phyloP scores from a whole-genome alignment of 2,888 invertebrate species.

The Marasmarcha lunaedactyla region DNA sequence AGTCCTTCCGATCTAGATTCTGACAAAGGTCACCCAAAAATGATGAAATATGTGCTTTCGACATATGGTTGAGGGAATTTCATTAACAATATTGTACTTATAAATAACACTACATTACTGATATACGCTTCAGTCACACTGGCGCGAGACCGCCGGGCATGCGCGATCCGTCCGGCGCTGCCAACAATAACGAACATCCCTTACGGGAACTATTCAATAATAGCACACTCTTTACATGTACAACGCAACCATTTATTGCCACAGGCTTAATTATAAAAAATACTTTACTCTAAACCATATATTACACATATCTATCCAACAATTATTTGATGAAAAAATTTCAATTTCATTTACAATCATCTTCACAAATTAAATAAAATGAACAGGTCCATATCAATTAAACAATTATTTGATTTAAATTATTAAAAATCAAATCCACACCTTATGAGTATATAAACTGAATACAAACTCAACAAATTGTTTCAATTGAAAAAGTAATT shows the following conservation, averaged over 20 bases:
- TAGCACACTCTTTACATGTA: conserved; percentile 30
- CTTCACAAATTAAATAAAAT: too few relatives aligned
- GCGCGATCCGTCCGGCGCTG: not conserved
- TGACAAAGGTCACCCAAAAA: conserved; percentile 51
- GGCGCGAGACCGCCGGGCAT: not conserved
- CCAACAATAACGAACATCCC: not conserved
- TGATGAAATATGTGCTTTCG: conserved; percentile 45
- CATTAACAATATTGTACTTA: conserved; percentile 66
- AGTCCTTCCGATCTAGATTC: conserved; percentile 35
- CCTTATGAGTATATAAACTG: too few relatives aligned
- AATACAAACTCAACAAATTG: too few relatives aligned
- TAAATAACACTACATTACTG: conserved; percentile 46
- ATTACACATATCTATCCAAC: conserved; percentile 31
- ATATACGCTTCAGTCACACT: conserved; percentile 25
- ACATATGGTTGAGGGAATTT: conserved; percentile 42
- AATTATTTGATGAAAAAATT: too few relatives aligned
- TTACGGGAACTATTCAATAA: conserved; percentile 10
- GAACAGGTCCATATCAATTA: too few relatives aligned
- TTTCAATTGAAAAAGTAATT: too few relatives aligned
- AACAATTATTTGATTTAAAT: too few relatives aligned
- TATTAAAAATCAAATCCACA: too few relatives aligned
- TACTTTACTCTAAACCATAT: conserved; percentile 38
- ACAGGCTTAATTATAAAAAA: too few relatives aligned
- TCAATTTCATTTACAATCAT: too few relatives aligned
- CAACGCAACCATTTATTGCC: too few relatives aligned